Evolutionary conservation across 2,797 vertebrate genomes (phyloP).

Genomic region (Champsocephalus esox): DNA sequence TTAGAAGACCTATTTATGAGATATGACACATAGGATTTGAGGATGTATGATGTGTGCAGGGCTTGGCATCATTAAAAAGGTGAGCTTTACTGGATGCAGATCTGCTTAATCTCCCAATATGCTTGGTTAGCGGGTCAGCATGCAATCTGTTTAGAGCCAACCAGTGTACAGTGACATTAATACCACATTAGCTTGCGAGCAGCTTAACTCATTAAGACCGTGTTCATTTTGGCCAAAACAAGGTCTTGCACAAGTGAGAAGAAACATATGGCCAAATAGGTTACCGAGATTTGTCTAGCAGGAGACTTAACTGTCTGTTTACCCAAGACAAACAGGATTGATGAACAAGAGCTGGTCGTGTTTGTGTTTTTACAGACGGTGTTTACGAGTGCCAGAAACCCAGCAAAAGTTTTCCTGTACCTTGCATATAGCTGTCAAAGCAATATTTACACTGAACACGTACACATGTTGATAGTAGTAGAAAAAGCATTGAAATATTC

Average conservation of each 20-base stretch:
- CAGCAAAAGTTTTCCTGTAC: neutral
- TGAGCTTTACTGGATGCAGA: slow-evolving; percentile 60
- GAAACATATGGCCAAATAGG: slow-evolving; percentile 52
- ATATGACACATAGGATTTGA: slow-evolving; percentile 5
- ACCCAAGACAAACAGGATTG: slow-evolving; percentile 21
- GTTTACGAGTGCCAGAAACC: neutral
- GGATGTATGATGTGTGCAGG: slow-evolving; percentile 37
- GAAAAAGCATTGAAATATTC: neutral
- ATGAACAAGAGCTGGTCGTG: neutral
- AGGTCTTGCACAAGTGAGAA: slow-evolving; percentile 25
- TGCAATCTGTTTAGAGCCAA: slow-evolving; percentile 58
- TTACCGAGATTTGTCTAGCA: slow-evolving; percentile 37
- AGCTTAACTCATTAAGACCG: slow-evolving; percentile 57
- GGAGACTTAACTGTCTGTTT: slow-evolving; percentile 36
- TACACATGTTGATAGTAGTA: neutral
- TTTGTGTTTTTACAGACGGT: neutral
- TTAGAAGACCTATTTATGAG: neutral
- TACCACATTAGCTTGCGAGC: slow-evolving; percentile 42
- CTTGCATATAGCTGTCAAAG: slow-evolving; percentile 9
- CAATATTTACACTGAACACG: slow-evolving; percentile 2
- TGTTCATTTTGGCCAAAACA: slow-evolving; percentile 43
- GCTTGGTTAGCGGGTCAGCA: slow-evolving; percentile 71
- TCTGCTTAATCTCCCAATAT: slow-evolving; percentile 70
- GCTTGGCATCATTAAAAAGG: slow-evolving; percentile 64
- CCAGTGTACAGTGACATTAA: slow-evolving; percentile 50